Evolutionary conservation across 1,140 invertebrate species (phyloP).

Genomic region (Cydia pomonella): DNA sequence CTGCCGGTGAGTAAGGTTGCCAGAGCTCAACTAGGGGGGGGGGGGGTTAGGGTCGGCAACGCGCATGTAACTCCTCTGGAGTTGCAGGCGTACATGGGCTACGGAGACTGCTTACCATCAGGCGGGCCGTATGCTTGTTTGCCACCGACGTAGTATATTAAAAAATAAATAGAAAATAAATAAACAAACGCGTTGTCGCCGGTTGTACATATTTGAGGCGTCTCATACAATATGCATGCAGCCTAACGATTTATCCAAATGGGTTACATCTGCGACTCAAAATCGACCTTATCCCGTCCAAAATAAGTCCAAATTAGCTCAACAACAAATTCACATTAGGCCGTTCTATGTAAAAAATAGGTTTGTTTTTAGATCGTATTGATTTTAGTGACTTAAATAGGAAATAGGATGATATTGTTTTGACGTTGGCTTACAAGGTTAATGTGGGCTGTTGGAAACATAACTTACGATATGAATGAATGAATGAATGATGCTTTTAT

Average conservation of each 20-base stretch:
- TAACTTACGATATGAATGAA: no score
- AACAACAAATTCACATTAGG: not conserved
- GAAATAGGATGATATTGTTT: not conserved
- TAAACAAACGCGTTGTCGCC: not conserved
- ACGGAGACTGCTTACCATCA: no score
- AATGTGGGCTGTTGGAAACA: no score
- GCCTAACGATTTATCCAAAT: slow-evolving; percentile 1
- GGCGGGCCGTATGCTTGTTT: no score
- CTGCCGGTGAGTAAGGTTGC: no score
- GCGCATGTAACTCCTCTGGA: no score
- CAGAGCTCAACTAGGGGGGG: no score
- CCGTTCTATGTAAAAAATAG: not conserved
- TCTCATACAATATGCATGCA: slow-evolving; percentile 8
- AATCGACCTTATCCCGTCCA: not conserved
- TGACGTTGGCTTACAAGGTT: not conserved
- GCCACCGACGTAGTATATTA: no score
- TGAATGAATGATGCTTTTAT: no score
- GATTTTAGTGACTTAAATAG: not conserved
- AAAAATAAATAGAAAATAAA: no score
- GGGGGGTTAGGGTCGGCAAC: no score
- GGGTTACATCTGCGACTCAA: not conserved
- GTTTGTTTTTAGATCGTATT: slow-evolving; percentile 3
- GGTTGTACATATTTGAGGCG: not conserved
- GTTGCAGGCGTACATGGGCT: no score
- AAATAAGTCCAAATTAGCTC: not conserved